These are phyloP conservation scores for Camptogramma bilineatum DNA, from an alignment of 2,888 invertebrate species.

Conservation along the genomic window DNA sequence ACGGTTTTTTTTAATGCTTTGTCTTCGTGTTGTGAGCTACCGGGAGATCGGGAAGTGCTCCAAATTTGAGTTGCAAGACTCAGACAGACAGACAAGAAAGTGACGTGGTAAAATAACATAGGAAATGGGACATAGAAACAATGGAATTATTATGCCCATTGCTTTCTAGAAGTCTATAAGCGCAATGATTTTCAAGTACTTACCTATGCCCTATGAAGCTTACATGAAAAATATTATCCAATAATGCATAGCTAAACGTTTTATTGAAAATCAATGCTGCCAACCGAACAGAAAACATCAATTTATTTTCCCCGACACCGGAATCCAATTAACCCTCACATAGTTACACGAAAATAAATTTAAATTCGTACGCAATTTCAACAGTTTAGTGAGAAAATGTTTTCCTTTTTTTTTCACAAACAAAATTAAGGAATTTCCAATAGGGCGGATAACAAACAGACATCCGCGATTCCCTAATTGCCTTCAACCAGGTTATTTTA, in stretches of 20 bases:
- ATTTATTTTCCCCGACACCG: conserved; percentile 32
- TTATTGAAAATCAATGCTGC: conserved; percentile 32
- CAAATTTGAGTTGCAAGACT: too few species aligned
- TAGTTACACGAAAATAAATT: conserved; percentile 41
- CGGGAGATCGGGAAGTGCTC: too few species aligned
- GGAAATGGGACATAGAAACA: too few species aligned
- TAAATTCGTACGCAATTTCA: conserved; percentile 37
- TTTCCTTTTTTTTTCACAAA: conserved; percentile 34
- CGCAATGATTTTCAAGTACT: neutral
- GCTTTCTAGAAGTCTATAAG: too few species aligned
- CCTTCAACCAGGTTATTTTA: conserved; percentile 57
- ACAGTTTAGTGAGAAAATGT: conserved; percentile 35
- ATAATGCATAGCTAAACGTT: conserved; percentile 21
- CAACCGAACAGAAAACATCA: conserved; percentile 33
- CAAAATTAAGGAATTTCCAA: conserved; percentile 43
- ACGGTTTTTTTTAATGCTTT: too few species aligned
- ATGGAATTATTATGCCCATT: too few species aligned
- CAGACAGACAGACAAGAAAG: too few species aligned
- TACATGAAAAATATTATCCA: neutral
- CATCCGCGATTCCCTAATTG: conserved; percentile 55
- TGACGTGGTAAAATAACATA: too few species aligned
- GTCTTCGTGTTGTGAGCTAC: too few species aligned
- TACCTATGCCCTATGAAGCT: too few species aligned
- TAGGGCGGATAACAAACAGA: conserved; percentile 44
- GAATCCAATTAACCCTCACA: conserved; percentile 42